Evolutionary conservation across 2,113 vertebrate genomes (phyloP), one percentile per base, ranked within the genome.

Genomic region (Phasianus colchicus): DNA sequence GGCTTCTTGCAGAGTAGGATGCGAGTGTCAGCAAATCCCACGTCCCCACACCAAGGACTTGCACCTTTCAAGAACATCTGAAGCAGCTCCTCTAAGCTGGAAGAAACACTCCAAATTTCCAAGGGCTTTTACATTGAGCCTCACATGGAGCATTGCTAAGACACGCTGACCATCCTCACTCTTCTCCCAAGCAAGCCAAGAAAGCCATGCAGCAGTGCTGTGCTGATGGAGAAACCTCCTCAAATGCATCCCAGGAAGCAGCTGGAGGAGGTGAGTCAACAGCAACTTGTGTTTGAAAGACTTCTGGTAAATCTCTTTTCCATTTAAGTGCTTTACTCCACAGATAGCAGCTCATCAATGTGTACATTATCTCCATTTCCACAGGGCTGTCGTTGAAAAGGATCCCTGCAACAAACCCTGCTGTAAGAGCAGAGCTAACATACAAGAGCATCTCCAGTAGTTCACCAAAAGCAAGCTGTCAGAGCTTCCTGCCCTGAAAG

Each of bases 21-120:
- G 21, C 7, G 55, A 4, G 38, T 8, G 29, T 11, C 0, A 0
- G 58, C 2, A 3, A 30, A 70, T 5, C 65, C 45, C 34, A 29
- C 2, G 1, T 7, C 30, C 60, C 21, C 3, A 1, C 0, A 1
- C 9, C 38, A 57, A 61, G n/a, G n/a, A 54, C 25, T 4, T 5
- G 6, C 4, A 3, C 1, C 20, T 1, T 72, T 73, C 43, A 61
- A 10, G 11, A 65, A 32, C 6, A 72, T 69, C 3, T 54, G 27
- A 78, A 88, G 30, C 29, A 83, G 42, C 30, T 55, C 67, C n/a
- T 38, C 55, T 45, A 19, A 30, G 22, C 16, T 45, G 57, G 38
- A 24, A 67, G 58, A 83, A 90, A 58, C 9, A 30, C 10, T 64
- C 69, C 54, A n/a, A 17, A 58, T 15, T 80, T 71, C 72, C 40